phyloP scores from a whole-genome alignment of 2,113 vertebrate species.

The Lophochroa leadbeateri region DNA sequence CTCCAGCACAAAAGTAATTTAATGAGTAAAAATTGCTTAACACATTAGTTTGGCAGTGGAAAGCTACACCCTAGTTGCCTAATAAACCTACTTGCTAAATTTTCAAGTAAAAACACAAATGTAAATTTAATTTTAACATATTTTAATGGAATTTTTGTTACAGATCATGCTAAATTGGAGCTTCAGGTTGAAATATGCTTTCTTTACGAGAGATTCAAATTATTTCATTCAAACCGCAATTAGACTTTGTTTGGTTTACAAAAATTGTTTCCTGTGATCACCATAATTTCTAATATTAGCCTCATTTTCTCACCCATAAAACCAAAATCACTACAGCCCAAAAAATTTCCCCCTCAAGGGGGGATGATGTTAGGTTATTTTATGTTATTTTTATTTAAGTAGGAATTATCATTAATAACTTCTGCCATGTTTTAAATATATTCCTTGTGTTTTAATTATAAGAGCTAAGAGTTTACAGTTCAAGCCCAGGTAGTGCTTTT shows the following conservation, averaged over 20 bases:
- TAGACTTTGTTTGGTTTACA: background rate
- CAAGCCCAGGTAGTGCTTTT: background rate
- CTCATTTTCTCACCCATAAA: background rate
- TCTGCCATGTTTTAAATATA: background rate
- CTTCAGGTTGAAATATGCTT: background rate
- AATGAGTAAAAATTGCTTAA: background rate
- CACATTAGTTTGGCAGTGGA: background rate
- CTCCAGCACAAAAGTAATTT: background rate
- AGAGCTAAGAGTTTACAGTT: background rate
- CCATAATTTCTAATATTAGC: background rate
- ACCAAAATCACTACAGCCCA: background rate
- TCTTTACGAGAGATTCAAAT: background rate
- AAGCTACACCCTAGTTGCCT: background rate
- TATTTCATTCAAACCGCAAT: background rate
- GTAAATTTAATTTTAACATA: background rate
- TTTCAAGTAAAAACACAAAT: background rate
- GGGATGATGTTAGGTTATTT: background rate
- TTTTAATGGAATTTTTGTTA: background rate
- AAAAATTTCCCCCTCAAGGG: background rate
- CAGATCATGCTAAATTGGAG: background rate
- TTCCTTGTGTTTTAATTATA: background rate
- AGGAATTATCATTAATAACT: background rate
- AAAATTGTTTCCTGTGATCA: background rate
- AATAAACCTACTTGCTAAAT: background rate
- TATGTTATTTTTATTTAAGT: background rate